Conservation (phyloP, 1,140 invertebrate species). For the Spodoptera frugiperda region DNA sequence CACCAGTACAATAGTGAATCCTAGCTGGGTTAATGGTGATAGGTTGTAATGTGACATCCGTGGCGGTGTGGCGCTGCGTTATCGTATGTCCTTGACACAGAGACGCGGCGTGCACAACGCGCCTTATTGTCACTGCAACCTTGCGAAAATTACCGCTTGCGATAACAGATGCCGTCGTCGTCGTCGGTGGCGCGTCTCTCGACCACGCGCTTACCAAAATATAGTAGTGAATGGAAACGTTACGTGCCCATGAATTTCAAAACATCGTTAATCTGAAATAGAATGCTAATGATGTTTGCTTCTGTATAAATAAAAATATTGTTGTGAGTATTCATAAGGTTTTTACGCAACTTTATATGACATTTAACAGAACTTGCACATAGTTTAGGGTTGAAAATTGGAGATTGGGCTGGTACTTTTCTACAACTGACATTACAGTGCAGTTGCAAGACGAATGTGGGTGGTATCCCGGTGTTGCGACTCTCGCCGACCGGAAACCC, state of each 20-base stretch:
- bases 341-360: background rate
- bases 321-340: constrained; percentile 7
- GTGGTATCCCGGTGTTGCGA: constrained; percentile 72
- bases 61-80: constrained; percentile 67
- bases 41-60: constrained; percentile 55
- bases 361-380: constrained; percentile 17
- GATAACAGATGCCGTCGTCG: constrained; percentile 69
- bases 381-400: constrained; percentile 9
- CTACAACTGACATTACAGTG: constrained; percentile 25
- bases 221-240: constrained; percentile 58
- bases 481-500: constrained; percentile 83
- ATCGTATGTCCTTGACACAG: constrained; percentile 84
- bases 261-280: constrained; percentile 53
- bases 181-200: constrained; percentile 53
- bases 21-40: constrained; percentile 46
- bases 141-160: constrained; percentile 76
- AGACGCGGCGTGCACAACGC: constrained; percentile 79
- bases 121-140: constrained; percentile 81
- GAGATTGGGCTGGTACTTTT: constrained; percentile 18
- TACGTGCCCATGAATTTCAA: constrained; percentile 52
- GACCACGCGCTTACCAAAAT: constrained; percentile 55
- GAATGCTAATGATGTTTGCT: constrained; percentile 51
- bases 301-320: constrained; percentile 44
- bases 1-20: background rate
- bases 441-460: constrained; percentile 76